A percentile compares a stretch with the other conserved stretches of the same genome.
Evolutionary conservation across 2,888 invertebrate species (phyloP).

Genomic region (Sphaeridia pumilis): DNA sequence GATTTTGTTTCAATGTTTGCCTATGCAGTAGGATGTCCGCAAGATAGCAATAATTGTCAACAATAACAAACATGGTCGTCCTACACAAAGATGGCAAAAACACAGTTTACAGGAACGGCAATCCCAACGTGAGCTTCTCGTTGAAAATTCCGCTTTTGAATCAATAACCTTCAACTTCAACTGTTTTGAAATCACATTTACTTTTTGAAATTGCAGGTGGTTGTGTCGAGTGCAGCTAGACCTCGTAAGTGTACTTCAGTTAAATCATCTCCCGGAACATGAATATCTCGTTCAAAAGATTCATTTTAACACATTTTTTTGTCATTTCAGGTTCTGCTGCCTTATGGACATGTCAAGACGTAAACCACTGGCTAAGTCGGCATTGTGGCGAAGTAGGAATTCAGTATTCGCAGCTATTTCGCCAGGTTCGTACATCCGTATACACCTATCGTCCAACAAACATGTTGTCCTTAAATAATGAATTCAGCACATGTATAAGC

Average conservation of each 20-base stretch:
- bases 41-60: too few species aligned
- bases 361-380: slow-evolving; percentile 61
- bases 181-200: neutral
- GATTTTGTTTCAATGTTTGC: too few species aligned
- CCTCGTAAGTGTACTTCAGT: slow-evolving; percentile 11
- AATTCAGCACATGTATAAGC: too few species aligned
- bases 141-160: too few species aligned
- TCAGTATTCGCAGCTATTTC: slow-evolving; percentile 69
- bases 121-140: slow-evolving; percentile 1
- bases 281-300: too few species aligned
- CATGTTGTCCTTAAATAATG: too few species aligned
- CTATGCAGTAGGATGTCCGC: too few species aligned
- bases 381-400: slow-evolving; percentile 80
- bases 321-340: slow-evolving; percentile 56
- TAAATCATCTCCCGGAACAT: too few species aligned
- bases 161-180: neutral
- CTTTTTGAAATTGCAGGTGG: slow-evolving; percentile 4
- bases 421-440: slow-evolving; percentile 61
- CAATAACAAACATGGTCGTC: neutral
- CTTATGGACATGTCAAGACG: slow-evolving; percentile 81
- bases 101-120: neutral
- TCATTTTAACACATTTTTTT: too few species aligned
- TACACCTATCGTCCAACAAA: too few species aligned
- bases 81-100: neutral
- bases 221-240: slow-evolving; percentile 1